These are phyloP conservation scores for Mythimna impura DNA, from an alignment of 2,888 invertebrate species.

Conservation along the genomic window DNA sequence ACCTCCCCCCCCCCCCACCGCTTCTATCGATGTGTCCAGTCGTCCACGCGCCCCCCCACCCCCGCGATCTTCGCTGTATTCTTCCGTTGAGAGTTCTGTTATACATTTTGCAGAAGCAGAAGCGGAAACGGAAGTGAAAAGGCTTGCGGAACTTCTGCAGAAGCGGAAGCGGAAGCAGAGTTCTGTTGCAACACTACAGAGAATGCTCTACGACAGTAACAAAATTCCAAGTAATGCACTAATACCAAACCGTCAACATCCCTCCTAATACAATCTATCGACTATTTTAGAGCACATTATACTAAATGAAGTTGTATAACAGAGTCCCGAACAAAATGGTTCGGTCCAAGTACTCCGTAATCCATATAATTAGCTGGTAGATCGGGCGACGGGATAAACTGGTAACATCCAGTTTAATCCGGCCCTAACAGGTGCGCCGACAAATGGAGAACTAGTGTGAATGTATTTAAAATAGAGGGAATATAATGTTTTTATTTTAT, in stretches of 20 bases:
- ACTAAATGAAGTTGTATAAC: slow-evolving; percentile 49
- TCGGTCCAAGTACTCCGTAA: slow-evolving; percentile 45
- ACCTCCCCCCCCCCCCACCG: too few relatives aligned
- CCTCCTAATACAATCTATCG: slow-evolving; percentile 20
- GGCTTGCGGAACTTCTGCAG: too few relatives aligned
- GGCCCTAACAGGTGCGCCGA: slow-evolving; percentile 57
- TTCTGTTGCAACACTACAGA: too few relatives aligned
- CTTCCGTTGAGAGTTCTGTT: too few relatives aligned
- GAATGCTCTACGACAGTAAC: background rate
- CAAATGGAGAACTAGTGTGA: slow-evolving; percentile 39
- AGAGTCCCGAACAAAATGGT: slow-evolving; percentile 32
- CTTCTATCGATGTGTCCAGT: too few relatives aligned
- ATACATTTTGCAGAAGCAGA: too few relatives aligned
- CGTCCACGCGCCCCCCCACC: too few relatives aligned
- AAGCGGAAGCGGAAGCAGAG: too few relatives aligned
- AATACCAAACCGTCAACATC: background rate
- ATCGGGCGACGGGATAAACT: slow-evolving; percentile 58
- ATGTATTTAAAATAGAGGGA: background rate
- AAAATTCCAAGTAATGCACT: background rate
- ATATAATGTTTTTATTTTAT: background rate
- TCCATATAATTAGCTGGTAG: slow-evolving; percentile 64
- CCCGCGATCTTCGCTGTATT: too few relatives aligned
- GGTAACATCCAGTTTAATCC: slow-evolving; percentile 58
- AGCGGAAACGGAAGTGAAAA: too few relatives aligned
- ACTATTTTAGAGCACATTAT: slow-evolving; percentile 31